These are phyloP conservation scores for Drosophila neocordata DNA, from an alignment of 1,140 invertebrate genomes.

Conservation along the genomic window DNA sequence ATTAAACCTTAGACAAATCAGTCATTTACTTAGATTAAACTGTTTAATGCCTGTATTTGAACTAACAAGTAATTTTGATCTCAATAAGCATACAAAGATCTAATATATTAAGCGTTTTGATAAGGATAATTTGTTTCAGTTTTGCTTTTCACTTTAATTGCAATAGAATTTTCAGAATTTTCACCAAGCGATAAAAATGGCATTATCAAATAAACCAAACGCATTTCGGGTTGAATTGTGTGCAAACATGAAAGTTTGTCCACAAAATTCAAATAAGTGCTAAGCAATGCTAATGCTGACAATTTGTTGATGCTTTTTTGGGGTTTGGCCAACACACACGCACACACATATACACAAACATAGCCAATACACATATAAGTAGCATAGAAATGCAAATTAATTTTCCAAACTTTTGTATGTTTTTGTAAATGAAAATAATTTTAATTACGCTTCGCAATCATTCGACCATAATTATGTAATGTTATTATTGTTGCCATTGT, in stretches of 20 bases:
- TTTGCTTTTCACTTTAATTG: no score
- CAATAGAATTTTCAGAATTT: no score
- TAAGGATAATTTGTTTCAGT: no score
- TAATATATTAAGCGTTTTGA: no score
- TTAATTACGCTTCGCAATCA: slow-evolving; percentile 9
- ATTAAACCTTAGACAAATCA: not conserved
- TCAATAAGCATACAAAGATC: no score
- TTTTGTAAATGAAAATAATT: slow-evolving; percentile 12
- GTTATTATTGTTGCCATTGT: slow-evolving; percentile 7
- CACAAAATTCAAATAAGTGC: slow-evolving; percentile 4
- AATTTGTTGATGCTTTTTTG: slow-evolving; percentile 11
- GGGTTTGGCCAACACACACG: slow-evolving; percentile 12
- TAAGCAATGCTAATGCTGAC: slow-evolving; percentile 6
- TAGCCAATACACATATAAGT: not conserved
- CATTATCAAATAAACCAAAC: slow-evolving; percentile 9
- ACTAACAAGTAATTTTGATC: no score
- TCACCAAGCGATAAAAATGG: not conserved
- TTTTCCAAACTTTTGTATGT: slow-evolving; percentile 1
- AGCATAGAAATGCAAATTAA: slow-evolving; percentile 10
- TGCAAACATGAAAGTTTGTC: slow-evolving; percentile 6
- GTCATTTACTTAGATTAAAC: not conserved
- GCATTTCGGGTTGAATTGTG: not conserved
- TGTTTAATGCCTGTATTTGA: no score
- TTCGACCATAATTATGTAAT: slow-evolving; percentile 10
- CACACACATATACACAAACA: not conserved